Evolutionary conservation across 35 echinoderm and acorn worm species (phyloP).

Genomic region (Apostichopus japonicus): DNA sequence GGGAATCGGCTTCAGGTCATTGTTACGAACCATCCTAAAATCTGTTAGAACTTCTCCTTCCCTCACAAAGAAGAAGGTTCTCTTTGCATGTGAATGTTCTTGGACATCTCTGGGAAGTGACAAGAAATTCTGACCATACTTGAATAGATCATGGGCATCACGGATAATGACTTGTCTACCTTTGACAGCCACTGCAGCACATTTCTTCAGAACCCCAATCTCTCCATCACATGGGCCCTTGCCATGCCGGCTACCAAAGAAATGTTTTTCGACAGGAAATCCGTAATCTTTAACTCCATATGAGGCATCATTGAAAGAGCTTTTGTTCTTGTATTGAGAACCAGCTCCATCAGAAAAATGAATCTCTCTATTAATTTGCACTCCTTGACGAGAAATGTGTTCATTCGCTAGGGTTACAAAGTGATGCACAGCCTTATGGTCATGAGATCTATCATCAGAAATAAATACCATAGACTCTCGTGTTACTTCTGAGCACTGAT

Average conservation of each 20-base stretch:
- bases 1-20: no score
- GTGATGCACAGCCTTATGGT: constrained; percentile 68
- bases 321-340: constrained; percentile 42
- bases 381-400: neutral
- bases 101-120: constrained; percentile 19
- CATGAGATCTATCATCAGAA: constrained; percentile 57
- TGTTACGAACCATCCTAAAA: neutral
- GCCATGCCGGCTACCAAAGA: constrained; percentile 60
- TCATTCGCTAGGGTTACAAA: constrained; percentile 1
- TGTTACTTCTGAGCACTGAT: neutral
- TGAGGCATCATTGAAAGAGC: constrained; percentile 30
- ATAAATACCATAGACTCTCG: constrained; percentile 51
- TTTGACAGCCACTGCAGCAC: constrained; percentile 9
- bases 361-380: neutral
- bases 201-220: constrained; percentile 42
- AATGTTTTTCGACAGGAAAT: constrained; percentile 41
- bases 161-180: constrained; percentile 9
- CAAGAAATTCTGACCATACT: constrained; percentile 5
- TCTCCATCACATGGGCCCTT: constrained; percentile 65
- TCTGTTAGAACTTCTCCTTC: no score
- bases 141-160: constrained; percentile 18
- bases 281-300: neutral
- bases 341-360: constrained; percentile 56
- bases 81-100: constrained; percentile 5
- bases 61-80: constrained; percentile 19